These are phyloP conservation scores for Acinonyx jubatus DNA, from an alignment of 2,113 vertebrate genomes.

Conservation along the genomic window DNA sequence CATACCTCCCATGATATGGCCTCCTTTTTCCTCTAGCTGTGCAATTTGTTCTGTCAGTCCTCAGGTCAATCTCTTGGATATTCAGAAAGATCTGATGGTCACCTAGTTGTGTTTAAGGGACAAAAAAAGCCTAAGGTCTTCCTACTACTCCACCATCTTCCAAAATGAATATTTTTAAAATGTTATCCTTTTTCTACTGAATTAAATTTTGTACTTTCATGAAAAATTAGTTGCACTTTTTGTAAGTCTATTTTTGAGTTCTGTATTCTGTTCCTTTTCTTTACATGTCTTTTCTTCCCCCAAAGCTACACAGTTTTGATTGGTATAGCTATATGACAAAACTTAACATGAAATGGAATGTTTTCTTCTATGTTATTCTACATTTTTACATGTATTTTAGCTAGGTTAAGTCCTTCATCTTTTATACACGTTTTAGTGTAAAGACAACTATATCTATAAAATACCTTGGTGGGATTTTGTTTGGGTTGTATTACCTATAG, in stretches of 20 bases:
- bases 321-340: not conserved
- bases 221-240: not conserved
- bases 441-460: not conserved
- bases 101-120: no score
- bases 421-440: not conserved
- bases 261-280: not conserved
- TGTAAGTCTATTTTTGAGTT: not conserved
- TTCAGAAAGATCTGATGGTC: no score
- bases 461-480: not conserved
- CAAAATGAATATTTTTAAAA: not conserved
- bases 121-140: no score
- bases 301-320: not conserved
- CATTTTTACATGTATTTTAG: not conserved
- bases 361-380: not conserved
- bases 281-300: not conserved
- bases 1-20: no score
- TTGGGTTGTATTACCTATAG: not conserved
- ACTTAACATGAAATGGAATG: not conserved
- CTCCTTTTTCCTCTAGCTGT: no score
- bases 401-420: not conserved
- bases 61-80: no score
- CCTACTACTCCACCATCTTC: not conserved
- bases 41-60: no score
- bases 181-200: not conserved
- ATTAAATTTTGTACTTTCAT: not conserved